Evolutionary conservation across 2,797 vertebrate species (phyloP), one percentile per base, ranked within the genome.

Genomic region (Silurus aristotelis): DNA sequence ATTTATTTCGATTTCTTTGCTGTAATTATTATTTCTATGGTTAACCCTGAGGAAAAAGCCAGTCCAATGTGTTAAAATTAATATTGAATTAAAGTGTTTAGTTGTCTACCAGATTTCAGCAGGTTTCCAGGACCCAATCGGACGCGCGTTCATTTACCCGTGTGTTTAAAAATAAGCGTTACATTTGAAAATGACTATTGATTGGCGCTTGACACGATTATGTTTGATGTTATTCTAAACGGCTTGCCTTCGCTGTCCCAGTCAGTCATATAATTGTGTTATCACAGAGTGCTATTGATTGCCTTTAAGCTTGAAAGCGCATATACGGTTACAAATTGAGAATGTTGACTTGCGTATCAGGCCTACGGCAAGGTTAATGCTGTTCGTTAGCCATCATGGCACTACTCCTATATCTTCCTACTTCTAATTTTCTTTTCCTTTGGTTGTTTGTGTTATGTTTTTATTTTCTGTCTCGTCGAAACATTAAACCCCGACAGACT

Each of bases 251-350:
- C 66, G 80, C 87, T 83, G 83, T 88, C 82, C 84, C 19, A 19
- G 84, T 68, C 77, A 84, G 78, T 77, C 70, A 77, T 84, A 79
- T 90, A 90, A 91, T 88, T 88, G 85, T 79, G 85, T 91, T 90
- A 91, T 88, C 85, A 78, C 83, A 84, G 87, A 90, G 86, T 88
- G 87, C 86, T 91, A 91, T 91, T 88, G 89, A 90, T 91, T 90
- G 87, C 66, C 82, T 89, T 87, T 85, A 86, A 88, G 85, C 83
- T 87, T 89, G 87, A 89, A 80, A 91, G 88, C 86, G 85, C 86
- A 89, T 83, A 88, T 90, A 87, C 75, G 78, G 87, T 90, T 87
- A 86, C 89, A 90, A 87, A 90, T 82, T 83, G 83, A 85, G 89
- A 87, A 76, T 87, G 87, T 83, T 84, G 84, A 63, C 87, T 89